Base-by-base conservation (phyloP, 2,888 invertebrate species). In the Cephus spinipes region DNA sequence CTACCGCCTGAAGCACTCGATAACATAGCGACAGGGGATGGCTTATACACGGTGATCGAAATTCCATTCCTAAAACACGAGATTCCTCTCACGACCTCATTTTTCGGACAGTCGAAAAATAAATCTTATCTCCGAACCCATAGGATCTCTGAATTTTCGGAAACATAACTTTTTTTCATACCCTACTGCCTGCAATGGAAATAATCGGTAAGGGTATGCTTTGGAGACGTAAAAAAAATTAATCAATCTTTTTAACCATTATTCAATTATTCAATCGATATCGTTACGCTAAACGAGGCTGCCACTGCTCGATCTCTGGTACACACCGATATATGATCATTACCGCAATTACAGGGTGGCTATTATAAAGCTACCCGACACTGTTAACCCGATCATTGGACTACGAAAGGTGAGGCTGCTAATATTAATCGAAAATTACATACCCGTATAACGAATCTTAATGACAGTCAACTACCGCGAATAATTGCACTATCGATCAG, bases 401-500 rank as follows among this genome's bases (percentile, higher is more conserved):
- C 1, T 23, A 23, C 9, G 9, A 55, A 23, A 55, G 55, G 23
- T 9, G 55, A 55, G 23, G 9, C 23, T 55, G 55, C 15, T 23
- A 23, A 55, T 55, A 23, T 55, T 9, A 55, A 55, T 55, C 23
- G 9, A 55, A 55, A 55, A 55, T 55, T 55, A 55, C 23, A 15
- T 23, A 23, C 55, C 23, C 55, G 55, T 23, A 23, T 55, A 55
- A 55, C 55, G 55, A 55, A 55, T 55, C 55, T 55, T 55, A 55
- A 55, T 55, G 55, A 55, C 55, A 55, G 55, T 55, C 55, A 55
- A 55, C 55, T 23, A 35, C 40, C 69, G 76, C 69, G 75, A 77
- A 76, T 76, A 80, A 79, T 79, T 82, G 80, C 77, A 79, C 79
- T 86, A 87, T 88, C 83, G 87, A 88, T 87, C 87, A 81, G 81